A percentile compares a stretch with the other conserved stretches of the same genome.
Evolutionary conservation across 1,140 invertebrate species (phyloP).

Genomic region (Sycobia sp.): DNA sequence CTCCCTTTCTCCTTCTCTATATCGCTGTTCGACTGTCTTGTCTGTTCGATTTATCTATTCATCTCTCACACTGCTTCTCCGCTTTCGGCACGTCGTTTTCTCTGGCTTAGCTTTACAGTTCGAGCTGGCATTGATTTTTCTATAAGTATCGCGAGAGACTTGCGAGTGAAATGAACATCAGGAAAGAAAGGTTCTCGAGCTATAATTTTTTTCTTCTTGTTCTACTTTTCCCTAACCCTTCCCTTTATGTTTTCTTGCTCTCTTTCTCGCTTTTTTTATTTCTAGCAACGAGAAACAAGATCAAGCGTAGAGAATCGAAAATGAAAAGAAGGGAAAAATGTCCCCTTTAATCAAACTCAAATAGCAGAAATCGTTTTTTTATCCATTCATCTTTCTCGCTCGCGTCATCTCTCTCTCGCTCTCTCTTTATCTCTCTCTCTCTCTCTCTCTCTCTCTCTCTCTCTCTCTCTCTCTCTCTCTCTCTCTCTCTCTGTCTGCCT

Average conservation of each 20-base stretch:
- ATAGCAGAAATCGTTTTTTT: neutral
- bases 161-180: conserved; percentile 5
- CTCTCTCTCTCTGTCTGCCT: no score
- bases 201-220: neutral
- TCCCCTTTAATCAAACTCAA: conserved; percentile 23
- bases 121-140: neutral
- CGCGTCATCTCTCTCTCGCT: no score
- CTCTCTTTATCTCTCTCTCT: no score
- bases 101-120: neutral
- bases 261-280: neutral
- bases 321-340: neutral
- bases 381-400: neutral
- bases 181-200: conserved; percentile 2
- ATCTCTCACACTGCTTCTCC: neutral
- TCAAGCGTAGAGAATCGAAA: neutral
- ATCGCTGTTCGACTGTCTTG: neutral
- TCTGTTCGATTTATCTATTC: neutral
- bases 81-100: neutral
- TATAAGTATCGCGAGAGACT: neutral
- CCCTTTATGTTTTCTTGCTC: neutral
- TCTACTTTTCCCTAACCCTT: neutral
- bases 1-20: neutral
- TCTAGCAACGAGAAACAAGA: conserved; percentile 9
- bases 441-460: neutral
- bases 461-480: neutral